A percentile compares a stretch with the other conserved stretches of the same genome.
phyloP scores from a whole-genome alignment of 1,140 invertebrate genomes.

The Diploscapter pachys region DNA sequence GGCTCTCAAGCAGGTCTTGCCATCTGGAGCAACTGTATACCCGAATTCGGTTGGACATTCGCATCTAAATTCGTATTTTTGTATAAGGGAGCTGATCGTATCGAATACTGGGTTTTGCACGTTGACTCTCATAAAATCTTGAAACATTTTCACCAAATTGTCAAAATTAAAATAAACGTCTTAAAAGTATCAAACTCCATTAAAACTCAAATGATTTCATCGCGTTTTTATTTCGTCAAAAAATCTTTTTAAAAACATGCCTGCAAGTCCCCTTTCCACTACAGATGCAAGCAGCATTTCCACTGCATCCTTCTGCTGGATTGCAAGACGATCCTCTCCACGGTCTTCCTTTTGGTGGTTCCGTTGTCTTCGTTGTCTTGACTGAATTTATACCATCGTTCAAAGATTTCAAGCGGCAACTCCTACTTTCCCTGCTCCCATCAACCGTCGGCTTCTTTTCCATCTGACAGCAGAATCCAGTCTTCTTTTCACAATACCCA shows the following conservation, averaged over 20 bases:
- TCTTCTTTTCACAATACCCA: conserved; percentile 39
- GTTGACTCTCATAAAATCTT: too few species aligned
- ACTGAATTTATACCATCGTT: not conserved
- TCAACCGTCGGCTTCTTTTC: conserved; percentile 1
- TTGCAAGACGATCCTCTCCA: conserved; percentile 29
- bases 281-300: conserved; percentile 33
- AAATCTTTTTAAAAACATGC: not conserved
- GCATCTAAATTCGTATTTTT: conserved; percentile 17
- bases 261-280: conserved; percentile 12
- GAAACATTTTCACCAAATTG: too few species aligned
- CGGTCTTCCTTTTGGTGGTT: conserved; percentile 15
- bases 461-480: conserved; percentile 47
- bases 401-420: not conserved
- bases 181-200: not conserved
- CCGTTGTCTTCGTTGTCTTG: conserved; percentile 1
- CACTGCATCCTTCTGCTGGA: conserved; percentile 18
- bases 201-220: not conserved
- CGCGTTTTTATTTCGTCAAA: too few species aligned
- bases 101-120: too few species aligned
- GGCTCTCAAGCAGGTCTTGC: conserved; percentile 42
- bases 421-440: not conserved
- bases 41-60: conserved; percentile 47
- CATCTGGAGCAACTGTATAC: conserved; percentile 40
- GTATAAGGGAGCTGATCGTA: too few species aligned
- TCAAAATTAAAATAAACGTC: conserved; percentile 14